phyloP scores from a whole-genome alignment of 2,797 vertebrate species.

The Vespertilio murinus region DNA sequence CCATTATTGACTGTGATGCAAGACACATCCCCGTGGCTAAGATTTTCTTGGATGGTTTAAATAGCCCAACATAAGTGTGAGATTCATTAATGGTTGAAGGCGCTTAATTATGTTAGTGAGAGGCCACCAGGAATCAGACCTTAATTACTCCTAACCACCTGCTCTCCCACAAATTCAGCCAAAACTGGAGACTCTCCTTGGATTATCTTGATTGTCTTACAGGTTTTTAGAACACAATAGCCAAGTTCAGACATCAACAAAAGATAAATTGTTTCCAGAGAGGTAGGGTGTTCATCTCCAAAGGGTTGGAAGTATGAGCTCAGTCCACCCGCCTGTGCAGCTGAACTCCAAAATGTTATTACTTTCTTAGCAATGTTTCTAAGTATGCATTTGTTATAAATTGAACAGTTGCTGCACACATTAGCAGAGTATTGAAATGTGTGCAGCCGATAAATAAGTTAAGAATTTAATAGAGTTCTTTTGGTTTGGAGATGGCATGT shows the following conservation, averaged over 20 bases:
- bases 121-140: constrained; percentile 52
- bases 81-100: constrained; percentile 65
- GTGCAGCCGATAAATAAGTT: constrained; percentile 14
- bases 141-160: constrained; percentile 72
- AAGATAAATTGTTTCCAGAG: constrained; percentile 45
- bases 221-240: constrained; percentile 49
- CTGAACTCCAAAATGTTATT: neutral
- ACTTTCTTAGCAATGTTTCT: constrained; percentile 43
- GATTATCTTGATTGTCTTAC: constrained; percentile 24
- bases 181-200: constrained; percentile 65
- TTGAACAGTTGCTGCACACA: neutral
- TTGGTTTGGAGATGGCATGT: neutral
- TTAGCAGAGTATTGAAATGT: constrained; percentile 53
- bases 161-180: constrained; percentile 56
- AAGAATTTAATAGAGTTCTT: constrained; percentile 33
- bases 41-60: constrained; percentile 63
- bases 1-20: constrained; percentile 42
- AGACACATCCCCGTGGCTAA: constrained; percentile 39
- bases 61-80: neutral
- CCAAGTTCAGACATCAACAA: constrained; percentile 35
- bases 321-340: neutral
- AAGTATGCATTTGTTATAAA: constrained; percentile 55
- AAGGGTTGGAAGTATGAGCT: constrained; percentile 28
- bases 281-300: neutral
- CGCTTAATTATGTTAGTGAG: constrained; percentile 54